phyloP scores from a whole-genome alignment of 1,140 invertebrate species.

The Cardiocondyla obscurior region DNA sequence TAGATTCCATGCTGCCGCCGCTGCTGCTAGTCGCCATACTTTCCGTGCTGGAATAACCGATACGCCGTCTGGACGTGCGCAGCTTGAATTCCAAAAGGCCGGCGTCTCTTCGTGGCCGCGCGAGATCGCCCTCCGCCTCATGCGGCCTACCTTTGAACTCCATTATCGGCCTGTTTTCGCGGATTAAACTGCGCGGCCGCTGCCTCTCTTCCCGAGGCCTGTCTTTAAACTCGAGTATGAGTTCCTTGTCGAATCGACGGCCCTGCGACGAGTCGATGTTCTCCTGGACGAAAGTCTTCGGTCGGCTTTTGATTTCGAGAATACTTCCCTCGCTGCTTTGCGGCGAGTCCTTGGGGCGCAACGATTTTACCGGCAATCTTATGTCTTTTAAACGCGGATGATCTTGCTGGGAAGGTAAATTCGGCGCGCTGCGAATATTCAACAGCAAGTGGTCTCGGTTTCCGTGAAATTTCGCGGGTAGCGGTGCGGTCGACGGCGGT shows the following conservation, averaged over 20 bases:
- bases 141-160: conserved; percentile 88
- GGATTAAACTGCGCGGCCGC: conserved; percentile 79
- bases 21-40: conserved; percentile 93
- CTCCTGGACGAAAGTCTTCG: conserved; percentile 78
- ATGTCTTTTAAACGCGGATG: conserved; percentile 89
- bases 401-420: conserved; percentile 88
- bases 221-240: conserved; percentile 88
- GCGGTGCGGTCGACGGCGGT: conserved; percentile 91
- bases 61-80: conserved; percentile 83
- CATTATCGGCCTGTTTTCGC: conserved; percentile 86
- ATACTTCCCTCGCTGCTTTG: conserved; percentile 88
- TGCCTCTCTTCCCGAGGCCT: conserved; percentile 86
- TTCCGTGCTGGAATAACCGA: conserved; percentile 92
- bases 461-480: conserved; percentile 91
- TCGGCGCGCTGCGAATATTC: conserved; percentile 90
- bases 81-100: conserved; percentile 79
- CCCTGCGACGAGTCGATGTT: conserved; percentile 70
- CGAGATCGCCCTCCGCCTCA: conserved; percentile 74
- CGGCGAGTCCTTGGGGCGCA: conserved; percentile 85
- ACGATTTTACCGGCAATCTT: conserved; percentile 86
- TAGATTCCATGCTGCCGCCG: conserved; percentile 92
- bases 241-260: conserved; percentile 85
- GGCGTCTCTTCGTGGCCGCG: conserved; percentile 73
- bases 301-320: conserved; percentile 86
- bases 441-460: conserved; percentile 89